Percentiles rank a stretch among this genome's conserved stretches.
Evolutionary conservation across 2,888 invertebrate genomes (phyloP).

Genomic region (Ceramica pisi): DNA sequence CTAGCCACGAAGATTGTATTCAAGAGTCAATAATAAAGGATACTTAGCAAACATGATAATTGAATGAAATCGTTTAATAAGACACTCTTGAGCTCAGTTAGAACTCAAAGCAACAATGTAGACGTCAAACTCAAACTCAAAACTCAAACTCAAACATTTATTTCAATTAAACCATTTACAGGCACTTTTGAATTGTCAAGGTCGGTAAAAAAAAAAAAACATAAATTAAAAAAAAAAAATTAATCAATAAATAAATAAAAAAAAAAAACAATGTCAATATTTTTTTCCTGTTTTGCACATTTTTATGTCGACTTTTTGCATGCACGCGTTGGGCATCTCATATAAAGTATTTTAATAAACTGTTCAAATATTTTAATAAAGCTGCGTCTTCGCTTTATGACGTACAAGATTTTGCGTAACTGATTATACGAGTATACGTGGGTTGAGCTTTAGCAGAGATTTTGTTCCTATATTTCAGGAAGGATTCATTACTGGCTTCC

Average conservation of each 20-base stretch:
- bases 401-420: conserved; percentile 27
- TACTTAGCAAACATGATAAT: not conserved
- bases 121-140: too few species aligned
- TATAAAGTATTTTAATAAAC: conserved; percentile 59
- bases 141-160: too few species aligned
- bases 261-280: conserved; percentile 11
- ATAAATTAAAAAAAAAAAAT: too few species aligned
- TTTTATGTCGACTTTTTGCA: conserved; percentile 13
- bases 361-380: conserved; percentile 59
- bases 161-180: too few species aligned
- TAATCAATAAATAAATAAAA: too few species aligned
- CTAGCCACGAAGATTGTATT: not conserved
- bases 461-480: not conserved
- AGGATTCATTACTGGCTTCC: conserved; percentile 1
- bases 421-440: conserved; percentile 10
- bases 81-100: too few species aligned
- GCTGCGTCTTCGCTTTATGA: conserved; percentile 23
- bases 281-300: conserved; percentile 25
- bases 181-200: too few species aligned
- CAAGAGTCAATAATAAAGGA: not conserved
- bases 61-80: conserved; percentile 2
- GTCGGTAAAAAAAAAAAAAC: too few species aligned
- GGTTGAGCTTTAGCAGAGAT: conserved; percentile 1
- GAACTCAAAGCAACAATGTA: conserved; percentile 27
- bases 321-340: conserved; percentile 22